Conservation (phyloP, 2,113 vertebrate species). For the Poecile atricapillus region DNA sequence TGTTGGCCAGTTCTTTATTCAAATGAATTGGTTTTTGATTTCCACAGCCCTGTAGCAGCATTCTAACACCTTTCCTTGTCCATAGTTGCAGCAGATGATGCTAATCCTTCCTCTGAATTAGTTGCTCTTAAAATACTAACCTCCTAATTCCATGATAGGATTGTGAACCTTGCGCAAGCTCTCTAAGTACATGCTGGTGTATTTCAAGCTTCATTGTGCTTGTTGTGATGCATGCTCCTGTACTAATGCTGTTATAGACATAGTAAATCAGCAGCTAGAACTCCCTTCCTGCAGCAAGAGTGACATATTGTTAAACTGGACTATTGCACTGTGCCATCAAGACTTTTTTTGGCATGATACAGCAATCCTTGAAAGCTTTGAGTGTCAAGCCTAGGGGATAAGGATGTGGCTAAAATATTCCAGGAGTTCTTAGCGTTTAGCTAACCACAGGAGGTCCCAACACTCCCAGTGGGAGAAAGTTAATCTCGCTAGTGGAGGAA, state of each 20-base stretch:
- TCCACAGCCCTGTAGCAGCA: slow-evolving; percentile 20
- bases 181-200: neutral
- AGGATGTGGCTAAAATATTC: neutral
- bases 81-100: neutral
- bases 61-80: slow-evolving; percentile 33
- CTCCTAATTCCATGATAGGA: slow-evolving; percentile 35
- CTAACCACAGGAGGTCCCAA: neutral
- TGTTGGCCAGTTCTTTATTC: slow-evolving; percentile 11
- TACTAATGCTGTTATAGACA: neutral
- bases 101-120: slow-evolving; percentile 32
- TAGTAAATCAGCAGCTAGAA: neutral
- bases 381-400: neutral
- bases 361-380: neutral
- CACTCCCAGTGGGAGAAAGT: neutral
- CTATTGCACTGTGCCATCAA: neutral
- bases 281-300: neutral
- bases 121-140: slow-evolving; percentile 48
- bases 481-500: rapidly evolving
- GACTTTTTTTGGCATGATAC: neutral
- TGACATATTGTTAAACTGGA: neutral
- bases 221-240: neutral
- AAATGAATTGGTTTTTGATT: slow-evolving; percentile 77
- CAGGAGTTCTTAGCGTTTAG: neutral
- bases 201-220: neutral
- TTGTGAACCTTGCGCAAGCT: neutral